A percentile compares a stretch with the other conserved stretches of the same genome.
phyloP scores from a whole-genome alignment of 2,888 invertebrate genomes.

The Drosophila percnosoma region DNA sequence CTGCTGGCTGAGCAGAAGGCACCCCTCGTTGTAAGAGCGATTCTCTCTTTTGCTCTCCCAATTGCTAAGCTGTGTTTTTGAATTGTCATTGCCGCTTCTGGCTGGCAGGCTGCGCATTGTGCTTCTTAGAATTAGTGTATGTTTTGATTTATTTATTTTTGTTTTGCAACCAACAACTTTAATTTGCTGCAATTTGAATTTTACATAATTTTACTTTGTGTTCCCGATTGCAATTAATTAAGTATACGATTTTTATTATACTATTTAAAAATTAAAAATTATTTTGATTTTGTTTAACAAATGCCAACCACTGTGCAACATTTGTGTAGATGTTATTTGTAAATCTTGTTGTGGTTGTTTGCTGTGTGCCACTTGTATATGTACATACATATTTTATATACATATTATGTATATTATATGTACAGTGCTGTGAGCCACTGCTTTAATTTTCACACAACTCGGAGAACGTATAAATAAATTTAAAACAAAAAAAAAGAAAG shows the following conservation, averaged over 20 bases:
- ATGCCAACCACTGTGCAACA: constrained; percentile 41
- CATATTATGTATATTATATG: constrained; percentile 3
- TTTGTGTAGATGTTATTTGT: constrained; percentile 23
- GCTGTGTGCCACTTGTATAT: constrained; percentile 20
- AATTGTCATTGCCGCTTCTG: constrained; percentile 55
- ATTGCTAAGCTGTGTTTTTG: constrained; percentile 39
- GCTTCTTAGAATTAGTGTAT: constrained; percentile 15
- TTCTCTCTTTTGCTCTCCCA: constrained; percentile 33
- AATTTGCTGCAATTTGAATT: neutral
- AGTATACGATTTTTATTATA: neutral
- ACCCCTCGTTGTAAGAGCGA: constrained; percentile 21
- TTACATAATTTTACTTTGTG: neutral
- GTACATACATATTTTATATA: neutral
- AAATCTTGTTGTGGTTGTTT: constrained; percentile 35
- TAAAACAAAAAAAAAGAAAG: constrained; percentile 15
- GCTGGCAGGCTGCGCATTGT: constrained; percentile 27
- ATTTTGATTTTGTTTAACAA: neutral
- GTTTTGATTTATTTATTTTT: neutral
- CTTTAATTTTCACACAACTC: constrained; percentile 76
- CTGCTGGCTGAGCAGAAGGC: constrained; percentile 55
- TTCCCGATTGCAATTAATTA: neutral
- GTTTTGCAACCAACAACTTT: constrained; percentile 9
- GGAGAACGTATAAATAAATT: constrained; percentile 27
- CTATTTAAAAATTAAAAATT: neutral
- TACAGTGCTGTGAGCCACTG: constrained; percentile 63